These are phyloP conservation scores for Steinernema feltiae DNA, from an alignment of 1,140 invertebrate genomes.

Conservation along the genomic window DNA sequence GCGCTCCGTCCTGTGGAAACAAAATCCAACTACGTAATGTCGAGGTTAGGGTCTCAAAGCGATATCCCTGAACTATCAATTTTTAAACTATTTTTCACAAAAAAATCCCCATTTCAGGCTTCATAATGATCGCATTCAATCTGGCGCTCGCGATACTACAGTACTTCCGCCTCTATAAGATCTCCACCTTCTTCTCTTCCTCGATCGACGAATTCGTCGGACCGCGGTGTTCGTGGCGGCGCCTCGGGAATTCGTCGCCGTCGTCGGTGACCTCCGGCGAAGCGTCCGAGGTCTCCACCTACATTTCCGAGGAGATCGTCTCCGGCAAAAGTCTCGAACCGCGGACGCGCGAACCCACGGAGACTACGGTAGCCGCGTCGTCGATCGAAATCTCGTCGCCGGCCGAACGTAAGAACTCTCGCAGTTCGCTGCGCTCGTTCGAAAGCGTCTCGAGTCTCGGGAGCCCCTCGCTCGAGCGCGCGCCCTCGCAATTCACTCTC, in stretches of 20 bases:
- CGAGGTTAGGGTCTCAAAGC: too few species aligned
- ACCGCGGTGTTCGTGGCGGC: conserved; percentile 18
- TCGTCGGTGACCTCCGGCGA: neutral
- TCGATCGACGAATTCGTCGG: conserved; percentile 45
- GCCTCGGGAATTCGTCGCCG: neutral
- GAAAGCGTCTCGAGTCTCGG: neutral
- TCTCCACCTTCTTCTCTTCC: conserved; percentile 49
- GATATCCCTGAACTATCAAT: conserved; percentile 15
- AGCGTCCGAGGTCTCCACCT: neutral
- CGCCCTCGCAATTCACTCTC: neutral
- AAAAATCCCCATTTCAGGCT: conserved; percentile 37
- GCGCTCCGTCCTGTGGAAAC: too few species aligned
- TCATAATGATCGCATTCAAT: conserved; percentile 44
- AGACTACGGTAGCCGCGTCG: neutral
- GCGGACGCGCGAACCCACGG: neutral
- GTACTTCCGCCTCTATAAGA: conserved; percentile 48
- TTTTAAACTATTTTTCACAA: conserved; percentile 16
- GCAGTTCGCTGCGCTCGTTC: neutral
- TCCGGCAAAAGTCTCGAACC: neutral
- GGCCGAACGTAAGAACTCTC: neutral
- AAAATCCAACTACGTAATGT: too few species aligned
- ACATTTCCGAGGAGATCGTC: conserved; percentile 1
- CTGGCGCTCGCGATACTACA: conserved; percentile 42
- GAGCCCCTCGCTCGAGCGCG: neutral
- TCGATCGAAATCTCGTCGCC: neutral